Evolutionary conservation across 2,888 invertebrate genomes (phyloP), one percentile per base, ranked within the genome.

Genomic region (Lysandra coridon): DNA sequence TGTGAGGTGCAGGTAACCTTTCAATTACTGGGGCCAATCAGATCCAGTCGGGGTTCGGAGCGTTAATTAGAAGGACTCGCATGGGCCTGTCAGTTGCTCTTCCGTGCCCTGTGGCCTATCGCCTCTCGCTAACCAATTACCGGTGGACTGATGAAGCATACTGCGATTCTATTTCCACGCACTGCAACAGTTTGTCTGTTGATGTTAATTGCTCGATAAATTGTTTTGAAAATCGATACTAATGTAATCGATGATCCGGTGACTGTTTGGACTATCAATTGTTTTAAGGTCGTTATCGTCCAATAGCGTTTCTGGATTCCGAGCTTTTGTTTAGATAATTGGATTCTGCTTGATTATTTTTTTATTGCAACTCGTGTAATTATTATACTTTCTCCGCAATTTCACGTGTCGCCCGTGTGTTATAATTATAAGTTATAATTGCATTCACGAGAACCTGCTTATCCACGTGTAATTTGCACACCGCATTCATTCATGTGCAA

Each of bases 91-190:
- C 81, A 83, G 78, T 82, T 85, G 82, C 82, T 83, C 82, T 82
- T 82, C 86, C 88, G 89, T 87, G 85, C 87, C 86, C 86, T 86
- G 87, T 88, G 83, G 79, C 81, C 87, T 88, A 85, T 87, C 85
- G 86, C 84, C 86, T 85, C 86, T 87, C 86, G 88, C 88, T 85
- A 89, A 90, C 92, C 92, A 94, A 93, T 93, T 93, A 93, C 89
- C 89, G 90, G 87, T 84, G 85, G 85, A 84, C 88, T 88, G 90
- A 92, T 91, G 90, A 89, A 84, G 83, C 87, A 86, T 88, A 88
- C 87, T 44, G 44, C 44, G 49, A 44, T 44, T 75, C 75, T 23
- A 23, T 74, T 74, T 74, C 64, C 64, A 64, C 44, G n/a, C 74
- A 49, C 33, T 57, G 53, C 76, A 17, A 57, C 23, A 23, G n/a